These are phyloP conservation scores for Bettongia penicillata DNA, from an alignment of 2,113 vertebrate species.

Conservation along the genomic window DNA sequence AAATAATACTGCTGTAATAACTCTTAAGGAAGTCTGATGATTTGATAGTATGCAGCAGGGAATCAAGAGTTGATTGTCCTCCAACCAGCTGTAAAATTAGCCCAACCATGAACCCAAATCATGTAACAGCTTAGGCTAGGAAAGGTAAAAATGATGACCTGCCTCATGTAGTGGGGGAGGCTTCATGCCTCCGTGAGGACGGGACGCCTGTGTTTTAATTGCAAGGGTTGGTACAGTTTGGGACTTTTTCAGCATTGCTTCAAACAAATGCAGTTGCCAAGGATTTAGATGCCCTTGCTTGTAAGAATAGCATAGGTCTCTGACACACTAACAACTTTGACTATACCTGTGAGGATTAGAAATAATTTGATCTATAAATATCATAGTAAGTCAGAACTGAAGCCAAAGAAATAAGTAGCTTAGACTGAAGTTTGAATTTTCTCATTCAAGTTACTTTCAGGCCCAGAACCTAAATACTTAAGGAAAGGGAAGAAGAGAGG, in stretches of 20 bases:
- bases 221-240: background rate
- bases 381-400: background rate
- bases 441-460: background rate
- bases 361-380: too few species aligned
- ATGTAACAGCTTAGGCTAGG: background rate
- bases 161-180: background rate
- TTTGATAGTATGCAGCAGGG: background rate
- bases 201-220: background rate
- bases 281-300: background rate
- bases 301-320: background rate
- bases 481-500: background rate
- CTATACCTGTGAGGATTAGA: background rate
- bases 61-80: background rate
- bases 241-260: background rate
- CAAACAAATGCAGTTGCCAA: background rate
- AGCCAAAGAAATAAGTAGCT: background rate
- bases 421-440: background rate
- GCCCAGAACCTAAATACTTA: background rate
- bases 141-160: background rate
- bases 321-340: background rate
- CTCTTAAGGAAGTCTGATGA: background rate
- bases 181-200: background rate
- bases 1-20: background rate
- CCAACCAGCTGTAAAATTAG: background rate
- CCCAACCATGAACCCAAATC: background rate